Conservation (phyloP, 2,113 vertebrate genomes). For the Mirounga angustirostris region DNA sequence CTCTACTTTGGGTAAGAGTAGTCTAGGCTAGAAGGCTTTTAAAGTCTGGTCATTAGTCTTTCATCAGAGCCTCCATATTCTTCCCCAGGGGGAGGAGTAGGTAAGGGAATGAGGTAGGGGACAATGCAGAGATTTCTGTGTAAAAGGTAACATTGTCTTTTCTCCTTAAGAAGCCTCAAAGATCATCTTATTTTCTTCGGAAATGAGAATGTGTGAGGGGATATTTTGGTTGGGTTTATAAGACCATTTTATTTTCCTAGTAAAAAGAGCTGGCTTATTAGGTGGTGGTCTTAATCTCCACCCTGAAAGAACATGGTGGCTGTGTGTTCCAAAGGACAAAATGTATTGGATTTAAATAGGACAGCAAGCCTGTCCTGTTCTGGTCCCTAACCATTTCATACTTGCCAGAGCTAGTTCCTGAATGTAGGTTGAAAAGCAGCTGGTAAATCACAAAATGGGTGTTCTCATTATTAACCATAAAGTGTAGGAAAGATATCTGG, state of each 20-base stretch:
- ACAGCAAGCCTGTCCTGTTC: not conserved
- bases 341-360: constrained; percentile 56
- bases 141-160: not conserved
- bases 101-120: not conserved
- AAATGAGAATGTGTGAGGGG: constrained; percentile 24
- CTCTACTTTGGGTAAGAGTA: not conserved
- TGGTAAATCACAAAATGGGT: constrained; percentile 33
- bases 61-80: not conserved
- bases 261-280: constrained; percentile 36
- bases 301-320: constrained; percentile 4
- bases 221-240: constrained; percentile 50
- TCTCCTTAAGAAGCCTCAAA: constrained; percentile 7
- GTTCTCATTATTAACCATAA: constrained; percentile 48
- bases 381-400: not conserved
- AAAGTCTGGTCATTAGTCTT: constrained; percentile 22
- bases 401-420: not conserved
- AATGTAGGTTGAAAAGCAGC: constrained; percentile 43
- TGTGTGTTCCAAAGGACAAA: not conserved
- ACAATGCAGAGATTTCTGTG: not conserved
- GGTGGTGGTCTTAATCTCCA: not conserved
- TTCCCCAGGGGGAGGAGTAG: not conserved
- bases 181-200: constrained; percentile 32
- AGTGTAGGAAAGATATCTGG: constrained; percentile 28
- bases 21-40: constrained; percentile 10
- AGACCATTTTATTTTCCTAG: constrained; percentile 28